Base-by-base conservation (phyloP, 2,888 invertebrate genomes). In the Rhorus exstirpatorius region DNA sequence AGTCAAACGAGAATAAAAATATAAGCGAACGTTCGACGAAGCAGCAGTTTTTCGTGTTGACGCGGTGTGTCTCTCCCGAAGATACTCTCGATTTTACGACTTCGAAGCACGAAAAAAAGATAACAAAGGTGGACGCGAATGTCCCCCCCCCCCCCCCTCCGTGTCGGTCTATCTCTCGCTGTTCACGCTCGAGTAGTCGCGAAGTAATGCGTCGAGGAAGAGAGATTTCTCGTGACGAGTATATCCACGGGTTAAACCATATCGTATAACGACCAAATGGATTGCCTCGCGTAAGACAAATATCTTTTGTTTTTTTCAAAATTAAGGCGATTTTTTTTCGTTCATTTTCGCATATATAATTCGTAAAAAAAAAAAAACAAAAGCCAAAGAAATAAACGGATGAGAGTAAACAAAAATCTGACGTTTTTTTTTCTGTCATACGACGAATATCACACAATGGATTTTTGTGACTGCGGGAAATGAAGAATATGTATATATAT, bases 401-500 rank as follows among this genome's bases (percentile, higher is more conserved):
- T 31, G 46, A 49, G 46, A 53, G 49, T 35, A 63, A 74, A 38
- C 35, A 78, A 53, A 38, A 72, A 77, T 72, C 55, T 74, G 72
- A 83, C 46, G 77, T 24, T 83, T 55, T 79, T 65, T 26, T 83
- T 31, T 55, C 75, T 65, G 31, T 55, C 67, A 80, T 81, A 81
- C 81, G 65, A 82, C 79, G 77, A 84, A 87, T 88, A 88, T 87
- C 89, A 88, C 89, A 89, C 89, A 89, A 89, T 86, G 89, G 86
- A 91, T 91, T 91, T 91, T 83, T 81, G 81, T 81, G 81, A 83
- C 81, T 81, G 81, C 76, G 72, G 81, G 83, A 83, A 80, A 76
- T 70, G 63, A 81, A 72, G 65, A 83, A 85, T 78, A 77, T 80
- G 76, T 80, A 60, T 71, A 76, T 63, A 67, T 53, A 67, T 70